These are phyloP conservation scores for Cryptomyrus ogoouensis DNA, from an alignment of 2,113 vertebrate species.

Conservation along the genomic window DNA sequence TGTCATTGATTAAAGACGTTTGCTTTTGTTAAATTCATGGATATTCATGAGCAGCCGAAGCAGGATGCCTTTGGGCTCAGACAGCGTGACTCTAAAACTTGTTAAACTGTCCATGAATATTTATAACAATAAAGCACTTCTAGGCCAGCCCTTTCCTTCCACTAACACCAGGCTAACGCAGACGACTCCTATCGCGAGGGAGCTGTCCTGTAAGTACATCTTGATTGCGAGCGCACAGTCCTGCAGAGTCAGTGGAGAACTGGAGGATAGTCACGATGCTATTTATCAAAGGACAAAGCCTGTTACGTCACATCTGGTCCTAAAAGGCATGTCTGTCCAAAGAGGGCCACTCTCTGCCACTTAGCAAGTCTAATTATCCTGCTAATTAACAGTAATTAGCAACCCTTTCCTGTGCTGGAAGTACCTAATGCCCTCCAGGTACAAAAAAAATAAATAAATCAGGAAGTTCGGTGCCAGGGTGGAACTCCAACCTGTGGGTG, in stretches of 20 bases:
- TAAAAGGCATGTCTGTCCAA: not conserved
- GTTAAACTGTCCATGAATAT: not conserved
- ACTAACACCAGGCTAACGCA: not conserved
- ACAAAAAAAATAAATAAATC: not conserved
- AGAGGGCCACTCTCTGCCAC: not conserved
- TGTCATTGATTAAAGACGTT: not conserved
- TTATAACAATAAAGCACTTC: not conserved
- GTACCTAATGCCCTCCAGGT: not conserved
- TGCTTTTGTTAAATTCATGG: not conserved
- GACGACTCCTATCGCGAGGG: not conserved
- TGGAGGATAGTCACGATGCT: not conserved
- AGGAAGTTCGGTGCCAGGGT: not conserved
- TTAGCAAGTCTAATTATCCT: not conserved
- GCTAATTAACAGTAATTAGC: not conserved
- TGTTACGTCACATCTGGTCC: not conserved
- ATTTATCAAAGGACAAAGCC: not conserved
- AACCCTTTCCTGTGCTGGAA: not conserved
- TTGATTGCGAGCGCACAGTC: constrained; percentile 5
- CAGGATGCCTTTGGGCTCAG: not conserved
- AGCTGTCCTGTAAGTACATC: constrained; percentile 2
- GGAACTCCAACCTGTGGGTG: not conserved
- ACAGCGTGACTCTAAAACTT: not conserved
- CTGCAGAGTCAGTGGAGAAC: not conserved
- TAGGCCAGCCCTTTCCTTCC: not conserved
- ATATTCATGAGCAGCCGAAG: not conserved